These are phyloP conservation scores for Diaphora mendica DNA, from an alignment of 2,888 invertebrate species.

Conservation along the genomic window DNA sequence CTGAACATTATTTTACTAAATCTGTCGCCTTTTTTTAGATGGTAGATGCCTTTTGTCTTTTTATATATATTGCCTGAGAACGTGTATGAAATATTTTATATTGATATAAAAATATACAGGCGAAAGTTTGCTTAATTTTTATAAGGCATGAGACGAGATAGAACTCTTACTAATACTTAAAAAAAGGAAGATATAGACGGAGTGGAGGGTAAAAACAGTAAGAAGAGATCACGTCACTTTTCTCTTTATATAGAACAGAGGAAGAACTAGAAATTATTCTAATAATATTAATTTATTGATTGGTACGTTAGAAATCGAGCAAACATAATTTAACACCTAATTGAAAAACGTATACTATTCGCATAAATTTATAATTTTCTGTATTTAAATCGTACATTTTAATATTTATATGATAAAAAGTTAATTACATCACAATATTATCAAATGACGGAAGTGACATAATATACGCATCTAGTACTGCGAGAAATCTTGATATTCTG, in stretches of 20 bases:
- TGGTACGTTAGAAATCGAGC: neutral
- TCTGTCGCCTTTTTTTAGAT: too few species aligned
- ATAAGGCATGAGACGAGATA: too few species aligned
- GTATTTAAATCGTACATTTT: slow-evolving; percentile 23
- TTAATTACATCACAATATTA: slow-evolving; percentile 54
- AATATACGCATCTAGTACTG: slow-evolving; percentile 52
- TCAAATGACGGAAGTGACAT: slow-evolving; percentile 71
- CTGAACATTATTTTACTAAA: too few species aligned
- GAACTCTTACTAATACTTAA: too few species aligned
- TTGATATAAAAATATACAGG: too few species aligned
- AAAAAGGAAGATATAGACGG: neutral
- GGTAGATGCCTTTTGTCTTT: neutral
- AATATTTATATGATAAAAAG: slow-evolving; percentile 34
- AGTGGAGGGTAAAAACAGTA: neutral
- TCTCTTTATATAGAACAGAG: neutral
- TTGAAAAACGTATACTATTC: neutral
- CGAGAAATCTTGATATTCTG: slow-evolving; percentile 52
- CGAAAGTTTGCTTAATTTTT: too few species aligned
- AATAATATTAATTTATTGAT: neutral
- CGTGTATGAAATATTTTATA: neutral
- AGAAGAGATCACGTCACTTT: neutral
- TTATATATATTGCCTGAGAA: neutral
- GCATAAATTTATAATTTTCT: slow-evolving; percentile 5
- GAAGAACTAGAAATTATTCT: neutral
- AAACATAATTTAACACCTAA: neutral